Evolutionary conservation across 2,797 vertebrate species (phyloP).

Genomic region (Enoplosus armatus): DNA sequence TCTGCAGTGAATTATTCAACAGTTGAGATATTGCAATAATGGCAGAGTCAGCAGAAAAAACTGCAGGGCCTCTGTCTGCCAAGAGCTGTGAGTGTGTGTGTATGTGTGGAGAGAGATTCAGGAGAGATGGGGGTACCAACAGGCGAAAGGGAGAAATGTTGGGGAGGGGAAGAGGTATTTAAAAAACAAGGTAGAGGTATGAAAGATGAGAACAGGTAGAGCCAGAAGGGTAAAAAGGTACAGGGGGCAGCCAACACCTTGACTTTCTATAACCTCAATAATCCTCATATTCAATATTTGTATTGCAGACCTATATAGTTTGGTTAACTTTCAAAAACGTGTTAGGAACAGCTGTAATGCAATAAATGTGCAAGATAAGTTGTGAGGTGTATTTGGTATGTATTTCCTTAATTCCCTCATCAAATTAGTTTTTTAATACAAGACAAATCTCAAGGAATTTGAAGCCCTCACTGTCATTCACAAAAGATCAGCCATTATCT

Average conservation of each 20-base stretch:
- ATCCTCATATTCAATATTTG: background rate
- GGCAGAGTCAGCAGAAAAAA: conserved; percentile 77
- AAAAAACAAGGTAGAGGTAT: background rate
- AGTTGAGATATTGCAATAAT: conserved; percentile 68
- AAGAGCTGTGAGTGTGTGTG: conserved; percentile 24
- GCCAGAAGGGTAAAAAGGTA: background rate
- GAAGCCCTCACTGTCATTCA: background rate
- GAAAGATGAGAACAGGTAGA: conserved; percentile 7
- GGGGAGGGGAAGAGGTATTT: background rate
- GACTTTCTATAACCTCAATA: background rate
- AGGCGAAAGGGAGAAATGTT: conserved; percentile 13
- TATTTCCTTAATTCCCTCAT: background rate
- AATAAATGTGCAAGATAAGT: background rate
- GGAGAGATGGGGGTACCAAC: conserved; percentile 20
- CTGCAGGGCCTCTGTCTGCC: conserved; percentile 57
- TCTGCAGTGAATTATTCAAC: conserved; percentile 77
- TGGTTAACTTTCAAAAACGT: background rate
- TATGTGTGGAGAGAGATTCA: conserved; percentile 10
- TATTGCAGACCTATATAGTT: background rate
- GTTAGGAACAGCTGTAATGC: background rate
- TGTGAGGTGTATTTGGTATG: background rate
- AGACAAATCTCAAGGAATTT: background rate
- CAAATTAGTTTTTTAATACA: background rate
- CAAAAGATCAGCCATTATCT: background rate
- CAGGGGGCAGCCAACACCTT: background rate